Percentiles rank a stretch among this genome's conserved stretches.
Evolutionary conservation across 2,888 invertebrate species (phyloP).

Genomic region (Drosophila macrospina): DNA sequence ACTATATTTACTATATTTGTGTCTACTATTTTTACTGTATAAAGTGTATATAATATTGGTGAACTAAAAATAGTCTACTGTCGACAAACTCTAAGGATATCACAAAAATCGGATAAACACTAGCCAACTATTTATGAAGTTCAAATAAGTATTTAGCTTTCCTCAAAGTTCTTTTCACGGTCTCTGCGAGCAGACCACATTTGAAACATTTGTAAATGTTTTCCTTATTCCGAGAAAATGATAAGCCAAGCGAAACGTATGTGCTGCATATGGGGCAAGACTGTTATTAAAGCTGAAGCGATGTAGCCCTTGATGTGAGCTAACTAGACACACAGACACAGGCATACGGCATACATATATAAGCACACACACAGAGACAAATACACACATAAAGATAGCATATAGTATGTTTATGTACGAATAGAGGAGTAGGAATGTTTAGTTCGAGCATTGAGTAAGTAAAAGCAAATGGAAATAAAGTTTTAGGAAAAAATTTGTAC

Average conservation of each 20-base stretch:
- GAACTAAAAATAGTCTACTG: no score
- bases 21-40: no score
- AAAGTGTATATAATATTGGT: no score
- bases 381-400: slow-evolving; percentile 31
- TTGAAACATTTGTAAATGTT: neutral
- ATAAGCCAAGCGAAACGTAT: slow-evolving; percentile 38
- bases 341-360: slow-evolving; percentile 10
- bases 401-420: slow-evolving; percentile 19
- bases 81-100: no score
- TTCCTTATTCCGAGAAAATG: slow-evolving; percentile 1
- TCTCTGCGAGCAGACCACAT: neutral
- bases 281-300: slow-evolving; percentile 33
- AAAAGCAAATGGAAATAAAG: slow-evolving; percentile 57
- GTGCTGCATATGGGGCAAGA: slow-evolving; percentile 8
- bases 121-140: no score
- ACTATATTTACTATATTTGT: no score
- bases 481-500: slow-evolving; percentile 52
- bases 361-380: slow-evolving; percentile 25
- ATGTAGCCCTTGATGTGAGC: slow-evolving; percentile 13
- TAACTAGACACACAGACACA: slow-evolving; percentile 20
- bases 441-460: slow-evolving; percentile 38
- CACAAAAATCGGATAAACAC: no score
- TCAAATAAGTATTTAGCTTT: neutral
- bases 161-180: neutral
- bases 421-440: slow-evolving; percentile 27